Evolutionary conservation across 2,113 vertebrate genomes (phyloP).

Genomic region (Upupa epops): DNA sequence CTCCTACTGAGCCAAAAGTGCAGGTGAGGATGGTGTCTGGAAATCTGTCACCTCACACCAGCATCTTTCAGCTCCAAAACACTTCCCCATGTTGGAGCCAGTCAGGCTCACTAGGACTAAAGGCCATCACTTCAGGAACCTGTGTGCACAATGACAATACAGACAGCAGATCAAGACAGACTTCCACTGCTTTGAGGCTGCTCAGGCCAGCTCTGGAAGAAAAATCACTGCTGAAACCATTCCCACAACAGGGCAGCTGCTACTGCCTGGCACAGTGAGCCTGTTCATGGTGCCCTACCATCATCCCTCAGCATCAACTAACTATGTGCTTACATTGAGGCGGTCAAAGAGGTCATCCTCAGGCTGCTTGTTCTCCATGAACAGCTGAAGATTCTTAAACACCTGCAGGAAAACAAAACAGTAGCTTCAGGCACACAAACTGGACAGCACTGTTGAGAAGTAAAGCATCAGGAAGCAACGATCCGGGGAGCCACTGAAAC

Average conservation of each 20-base stretch:
- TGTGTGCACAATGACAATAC: background rate
- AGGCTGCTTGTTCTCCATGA: slow-evolving; percentile 96
- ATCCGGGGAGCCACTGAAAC: background rate
- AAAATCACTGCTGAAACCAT: background rate
- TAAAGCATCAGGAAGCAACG: background rate
- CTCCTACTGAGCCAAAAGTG: background rate
- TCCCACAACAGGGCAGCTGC: background rate
- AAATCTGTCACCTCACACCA: slow-evolving; percentile 22
- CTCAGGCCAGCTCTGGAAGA: background rate
- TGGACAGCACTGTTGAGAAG: background rate
- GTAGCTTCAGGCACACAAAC: background rate
- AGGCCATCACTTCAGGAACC: background rate
- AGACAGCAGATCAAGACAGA: background rate
- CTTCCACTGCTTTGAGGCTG: background rate
- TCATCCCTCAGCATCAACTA: background rate
- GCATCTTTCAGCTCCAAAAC: background rate
- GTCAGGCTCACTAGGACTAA: background rate
- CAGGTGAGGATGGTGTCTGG: background rate
- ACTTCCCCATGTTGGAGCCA: background rate
- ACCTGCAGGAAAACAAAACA: slow-evolving; percentile 75
- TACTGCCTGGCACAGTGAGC: background rate
- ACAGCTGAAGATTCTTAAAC: slow-evolving; percentile 96
- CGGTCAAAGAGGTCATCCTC: slow-evolving; percentile 97
- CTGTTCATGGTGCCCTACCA: background rate
- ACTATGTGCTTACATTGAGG: slow-evolving; percentile 85